Base-by-base conservation (phyloP, 1,140 invertebrate species). In the Neodiprion pinetum region DNA sequence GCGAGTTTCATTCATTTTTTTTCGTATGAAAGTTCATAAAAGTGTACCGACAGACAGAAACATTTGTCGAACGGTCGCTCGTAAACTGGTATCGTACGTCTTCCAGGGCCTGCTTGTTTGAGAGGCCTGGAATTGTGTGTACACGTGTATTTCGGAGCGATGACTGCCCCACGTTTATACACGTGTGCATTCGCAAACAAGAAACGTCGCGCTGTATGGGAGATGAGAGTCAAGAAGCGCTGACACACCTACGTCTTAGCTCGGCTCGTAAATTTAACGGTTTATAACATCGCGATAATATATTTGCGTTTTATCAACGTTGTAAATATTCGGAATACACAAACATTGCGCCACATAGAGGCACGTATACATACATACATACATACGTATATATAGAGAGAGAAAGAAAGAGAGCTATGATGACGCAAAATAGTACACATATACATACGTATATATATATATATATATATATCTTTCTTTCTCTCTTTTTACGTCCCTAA, bases 221-320 rank as follows among this genome's bases (percentile, higher is more conserved):
- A 40, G 28, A 40, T 40, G 28, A 40, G 28, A 40, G 28, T 40
- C 28, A 40, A 40, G 28, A 40, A 40, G 53, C 80, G 48, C 23
- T 74, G 80, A 82, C 79, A 82, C 79, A 77, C 80, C 79, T 77
- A 80, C 81, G 79, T 76, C 78, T 78, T 71, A 75, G 10, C 65
- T 17, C 11, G 53, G 28, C 28, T 72, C 78, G 76, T 82, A 82
- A 82, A 82, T 82, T 75, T 72, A 9, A 67, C 76, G 23, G 70
- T 80, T 82, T 80, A 80, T 75, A 78, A 79, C 80, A 72, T 48
- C 73, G 69, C 67, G 77, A 78, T 81, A 81, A 80, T 79, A 76
- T 81, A 76, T 82, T 80, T 82, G 79, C 81, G 78, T 80, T 80
- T 80, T 82, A 82, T 82, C 79, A 78, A 75, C 75, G 70, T 74